phyloP scores from a whole-genome alignment of 2,888 invertebrate species.

The Idaea dimidiata region DNA sequence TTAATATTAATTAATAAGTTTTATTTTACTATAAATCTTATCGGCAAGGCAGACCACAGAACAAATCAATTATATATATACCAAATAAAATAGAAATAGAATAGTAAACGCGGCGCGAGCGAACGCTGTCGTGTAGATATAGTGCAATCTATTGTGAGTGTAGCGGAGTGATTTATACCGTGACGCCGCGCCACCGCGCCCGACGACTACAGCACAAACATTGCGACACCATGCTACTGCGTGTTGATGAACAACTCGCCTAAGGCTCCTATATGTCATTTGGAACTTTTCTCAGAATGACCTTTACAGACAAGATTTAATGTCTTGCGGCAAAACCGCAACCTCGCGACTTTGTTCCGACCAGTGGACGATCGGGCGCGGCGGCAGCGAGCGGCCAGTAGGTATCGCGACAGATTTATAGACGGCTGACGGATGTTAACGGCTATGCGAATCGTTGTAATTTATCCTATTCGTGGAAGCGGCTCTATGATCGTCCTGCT shows the following conservation, averaged over 20 bases:
- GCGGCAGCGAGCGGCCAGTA: not conserved
- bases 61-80: not conserved
- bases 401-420: slow-evolving; percentile 59
- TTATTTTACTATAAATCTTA: no score
- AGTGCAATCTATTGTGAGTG: slow-evolving; percentile 16
- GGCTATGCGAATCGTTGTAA: slow-evolving; percentile 34
- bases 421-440: slow-evolving; percentile 42
- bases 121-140: not conserved
- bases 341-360: slow-evolving; percentile 29
- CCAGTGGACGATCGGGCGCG: slow-evolving; percentile 41
- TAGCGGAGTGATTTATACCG: slow-evolving; percentile 6
- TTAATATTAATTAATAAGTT: no score
- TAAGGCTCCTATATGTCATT: slow-evolving; percentile 18
- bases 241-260: slow-evolving; percentile 1
- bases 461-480: slow-evolving; percentile 47
- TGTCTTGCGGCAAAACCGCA: slow-evolving; percentile 33
- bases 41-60: not conserved
- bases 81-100: slow-evolving; percentile 5
- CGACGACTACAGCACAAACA: slow-evolving; percentile 32
- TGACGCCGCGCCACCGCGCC: slow-evolving; percentile 26
- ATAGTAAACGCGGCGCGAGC: slow-evolving; percentile 2
- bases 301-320: slow-evolving; percentile 34
- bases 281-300: slow-evolving; percentile 31
- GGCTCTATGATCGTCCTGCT: not conserved
- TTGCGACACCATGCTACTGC: not conserved